A percentile compares a stretch with the other conserved stretches of the same genome.
Conservation (phyloP, 2,797 vertebrate genomes). For the Enteromius afrohamiltoni region DNA sequence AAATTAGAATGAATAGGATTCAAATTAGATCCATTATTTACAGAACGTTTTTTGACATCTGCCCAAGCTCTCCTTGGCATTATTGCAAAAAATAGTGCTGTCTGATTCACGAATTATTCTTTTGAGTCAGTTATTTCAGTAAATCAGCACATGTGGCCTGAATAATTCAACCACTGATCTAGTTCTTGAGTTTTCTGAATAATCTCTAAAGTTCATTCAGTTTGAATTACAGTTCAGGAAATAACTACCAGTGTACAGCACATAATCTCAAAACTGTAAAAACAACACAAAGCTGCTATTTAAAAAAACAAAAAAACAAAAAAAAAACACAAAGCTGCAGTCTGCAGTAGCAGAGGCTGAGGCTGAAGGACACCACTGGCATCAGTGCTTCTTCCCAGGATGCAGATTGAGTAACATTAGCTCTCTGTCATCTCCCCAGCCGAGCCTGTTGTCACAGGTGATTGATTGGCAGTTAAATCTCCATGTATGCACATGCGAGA, state of each 20-base stretch:
- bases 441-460: background rate
- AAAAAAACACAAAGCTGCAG: slow-evolving; percentile 14
- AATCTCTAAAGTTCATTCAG: background rate
- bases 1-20: background rate
- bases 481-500: background rate
- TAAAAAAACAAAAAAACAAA: no score
- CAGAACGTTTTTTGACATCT: background rate
- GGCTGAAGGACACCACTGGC: background rate
- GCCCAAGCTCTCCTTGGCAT: background rate
- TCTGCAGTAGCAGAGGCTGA: background rate
- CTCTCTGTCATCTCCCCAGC: slow-evolving; percentile 19
- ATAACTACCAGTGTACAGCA: background rate
- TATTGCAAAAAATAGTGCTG: background rate
- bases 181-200: background rate
- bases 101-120: background rate
- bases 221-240: background rate
- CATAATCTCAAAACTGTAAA: background rate
- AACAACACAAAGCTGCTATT: background rate
- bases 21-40: background rate
- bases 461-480: slow-evolving; percentile 35
- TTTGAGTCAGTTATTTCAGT: background rate
- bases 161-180: background rate
- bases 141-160: background rate
- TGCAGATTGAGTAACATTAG: slow-evolving; percentile 24
- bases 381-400: background rate